Percentiles rank a stretch among this genome's conserved stretches.
phyloP scores from a whole-genome alignment of 2,113 vertebrate species.

The Jacana jacana region DNA sequence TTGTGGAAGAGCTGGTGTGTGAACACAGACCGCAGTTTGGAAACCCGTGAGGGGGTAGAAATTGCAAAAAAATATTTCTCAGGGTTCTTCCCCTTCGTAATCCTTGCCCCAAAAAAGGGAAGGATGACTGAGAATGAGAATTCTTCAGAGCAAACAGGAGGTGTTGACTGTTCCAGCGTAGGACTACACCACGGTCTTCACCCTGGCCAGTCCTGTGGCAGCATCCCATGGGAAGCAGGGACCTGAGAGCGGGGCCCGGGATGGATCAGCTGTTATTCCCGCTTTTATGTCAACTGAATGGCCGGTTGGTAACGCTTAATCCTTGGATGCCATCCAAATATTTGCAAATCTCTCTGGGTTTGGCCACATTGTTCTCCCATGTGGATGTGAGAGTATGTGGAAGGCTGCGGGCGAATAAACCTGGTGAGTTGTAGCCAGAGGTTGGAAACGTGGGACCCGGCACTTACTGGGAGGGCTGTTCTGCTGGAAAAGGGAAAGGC shows the following conservation, averaged over 20 bases:
- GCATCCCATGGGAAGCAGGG: background rate
- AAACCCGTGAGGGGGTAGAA: background rate
- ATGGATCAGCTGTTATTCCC: background rate
- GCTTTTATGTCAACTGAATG: background rate
- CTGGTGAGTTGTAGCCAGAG: too few species aligned
- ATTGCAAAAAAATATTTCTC: background rate
- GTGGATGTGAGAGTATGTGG: too few species aligned
- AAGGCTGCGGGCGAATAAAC: background rate
- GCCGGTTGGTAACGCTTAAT: background rate
- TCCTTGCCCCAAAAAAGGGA: background rate
- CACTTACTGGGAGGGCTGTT: background rate
- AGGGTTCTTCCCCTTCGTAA: background rate
- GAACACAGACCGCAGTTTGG: background rate
- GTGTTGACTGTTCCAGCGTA: background rate
- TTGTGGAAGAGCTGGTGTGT: background rate
- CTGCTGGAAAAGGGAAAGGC: background rate
- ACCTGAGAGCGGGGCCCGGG: background rate
- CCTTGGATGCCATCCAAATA: background rate
- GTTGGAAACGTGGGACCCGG: background rate
- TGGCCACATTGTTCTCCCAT: accelerated
- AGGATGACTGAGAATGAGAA: background rate
- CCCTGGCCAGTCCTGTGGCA: background rate
- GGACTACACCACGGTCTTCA: background rate
- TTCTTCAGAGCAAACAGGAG: background rate
- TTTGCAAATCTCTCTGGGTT: background rate